phyloP scores from a whole-genome alignment of 2,797 vertebrate species.

The Micromesistius poutassou region DNA sequence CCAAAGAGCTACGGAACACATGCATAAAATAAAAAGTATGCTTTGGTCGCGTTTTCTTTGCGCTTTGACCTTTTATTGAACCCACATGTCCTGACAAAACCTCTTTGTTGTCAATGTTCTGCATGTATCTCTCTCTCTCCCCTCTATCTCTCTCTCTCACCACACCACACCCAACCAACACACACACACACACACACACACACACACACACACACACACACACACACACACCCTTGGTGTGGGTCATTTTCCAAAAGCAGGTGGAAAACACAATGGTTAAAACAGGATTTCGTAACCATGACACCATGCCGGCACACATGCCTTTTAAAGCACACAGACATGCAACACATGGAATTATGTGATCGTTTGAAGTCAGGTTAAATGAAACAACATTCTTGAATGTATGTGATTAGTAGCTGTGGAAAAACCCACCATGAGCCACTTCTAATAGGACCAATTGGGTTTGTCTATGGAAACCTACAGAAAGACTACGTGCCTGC shows the following conservation, averaged over 20 bases:
- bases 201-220: slow-evolving; percentile 25
- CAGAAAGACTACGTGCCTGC: not conserved
- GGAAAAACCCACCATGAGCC: too few relatives aligned
- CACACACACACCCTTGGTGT: slow-evolving; percentile 41
- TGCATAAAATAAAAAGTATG: too few relatives aligned
- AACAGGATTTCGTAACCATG: slow-evolving; percentile 24
- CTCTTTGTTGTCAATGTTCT: slow-evolving; percentile 24
- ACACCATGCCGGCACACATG: slow-evolving; percentile 44
- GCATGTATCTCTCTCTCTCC: slow-evolving; percentile 42
- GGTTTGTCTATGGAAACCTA: not conserved
- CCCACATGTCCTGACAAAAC: slow-evolving; percentile 19
- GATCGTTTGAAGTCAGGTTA: slow-evolving; percentile 1
- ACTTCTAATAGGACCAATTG: not conserved
- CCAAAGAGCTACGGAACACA: too few relatives aligned
- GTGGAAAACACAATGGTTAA: slow-evolving; percentile 53
- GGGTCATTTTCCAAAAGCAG: slow-evolving; percentile 54
- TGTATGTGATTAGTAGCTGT: too few relatives aligned
- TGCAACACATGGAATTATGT: slow-evolving; percentile 11
- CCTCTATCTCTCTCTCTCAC: slow-evolving; percentile 22
- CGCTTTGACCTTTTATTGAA: not conserved
- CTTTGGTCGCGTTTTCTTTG: not conserved
- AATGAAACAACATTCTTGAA: not conserved
- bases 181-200: too few relatives aligned
- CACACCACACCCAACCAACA: slow-evolving; percentile 21
- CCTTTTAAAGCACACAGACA: slow-evolving; percentile 34